Evolutionary conservation across 2,113 vertebrate genomes (phyloP).

Genomic region (Cariama cristata): DNA sequence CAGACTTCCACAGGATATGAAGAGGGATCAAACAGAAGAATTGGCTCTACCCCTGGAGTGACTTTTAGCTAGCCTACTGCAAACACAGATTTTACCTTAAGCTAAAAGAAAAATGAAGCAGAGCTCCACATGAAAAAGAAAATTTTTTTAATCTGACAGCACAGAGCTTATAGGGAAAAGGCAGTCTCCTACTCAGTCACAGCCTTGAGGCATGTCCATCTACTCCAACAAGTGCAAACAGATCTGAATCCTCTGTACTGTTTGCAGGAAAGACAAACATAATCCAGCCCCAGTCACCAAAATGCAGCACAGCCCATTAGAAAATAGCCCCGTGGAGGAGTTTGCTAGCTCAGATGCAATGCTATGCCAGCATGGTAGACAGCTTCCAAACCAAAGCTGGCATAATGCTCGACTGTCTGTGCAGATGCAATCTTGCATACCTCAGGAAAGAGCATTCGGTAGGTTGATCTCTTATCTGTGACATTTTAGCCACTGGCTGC

Average conservation of each 20-base stretch:
- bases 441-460: not conserved
- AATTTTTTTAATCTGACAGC: not conserved
- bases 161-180: not conserved
- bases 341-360: not conserved
- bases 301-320: not conserved
- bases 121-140: not conserved
- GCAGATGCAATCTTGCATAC: not conserved
- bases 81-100: not conserved
- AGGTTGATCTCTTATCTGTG: not conserved
- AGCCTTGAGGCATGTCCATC: not conserved
- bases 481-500: not conserved
- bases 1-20: not conserved
- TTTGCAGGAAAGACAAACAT: not conserved
- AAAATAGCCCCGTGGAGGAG: not conserved
- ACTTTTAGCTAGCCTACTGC: not conserved
- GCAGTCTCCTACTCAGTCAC: not conserved
- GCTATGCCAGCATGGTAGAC: not conserved
- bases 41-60: not conserved
- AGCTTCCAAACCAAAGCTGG: not conserved
- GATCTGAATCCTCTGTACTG: not conserved
- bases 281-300: not conserved
- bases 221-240: not conserved
- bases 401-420: rapidly evolving
- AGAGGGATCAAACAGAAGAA: not conserved
- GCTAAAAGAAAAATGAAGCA: not conserved